Evolutionary conservation across 2,113 vertebrate species (phyloP).

Genomic region (Gymnobelideus leadbeateri): DNA sequence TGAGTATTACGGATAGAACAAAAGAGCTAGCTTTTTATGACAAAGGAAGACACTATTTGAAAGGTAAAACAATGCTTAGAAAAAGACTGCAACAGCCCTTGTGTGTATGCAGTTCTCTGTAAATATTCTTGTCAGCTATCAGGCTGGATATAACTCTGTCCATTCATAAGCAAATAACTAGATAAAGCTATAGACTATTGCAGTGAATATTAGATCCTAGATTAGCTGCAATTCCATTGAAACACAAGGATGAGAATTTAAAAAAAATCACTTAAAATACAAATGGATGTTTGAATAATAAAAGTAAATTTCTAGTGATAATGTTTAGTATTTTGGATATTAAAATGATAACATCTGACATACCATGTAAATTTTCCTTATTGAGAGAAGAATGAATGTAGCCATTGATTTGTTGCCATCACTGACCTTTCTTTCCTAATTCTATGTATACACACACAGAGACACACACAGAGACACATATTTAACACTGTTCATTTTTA

Average conservation of each 20-base stretch:
- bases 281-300: neutral
- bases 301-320: neutral
- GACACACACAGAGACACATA: too few relatives aligned
- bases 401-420: neutral
- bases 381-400: neutral
- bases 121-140: neutral
- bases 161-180: neutral
- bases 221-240: neutral
- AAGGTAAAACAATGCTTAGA: neutral
- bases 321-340: neutral
- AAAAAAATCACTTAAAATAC: neutral
- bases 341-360: neutral
- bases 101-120: neutral
- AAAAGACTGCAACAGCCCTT: neutral
- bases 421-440: neutral
- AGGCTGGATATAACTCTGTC: neutral
- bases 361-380: neutral
- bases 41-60: neutral
- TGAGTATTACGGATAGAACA: neutral
- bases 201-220: neutral
- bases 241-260: neutral
- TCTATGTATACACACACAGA: too few relatives aligned
- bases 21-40: neutral
- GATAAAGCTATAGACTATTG: neutral
- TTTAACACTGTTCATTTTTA: neutral